Percentiles rank a stretch among this genome's conserved stretches.
Evolutionary conservation across 2,113 vertebrate genomes (phyloP).

Genomic region (Ptyas mucosa): DNA sequence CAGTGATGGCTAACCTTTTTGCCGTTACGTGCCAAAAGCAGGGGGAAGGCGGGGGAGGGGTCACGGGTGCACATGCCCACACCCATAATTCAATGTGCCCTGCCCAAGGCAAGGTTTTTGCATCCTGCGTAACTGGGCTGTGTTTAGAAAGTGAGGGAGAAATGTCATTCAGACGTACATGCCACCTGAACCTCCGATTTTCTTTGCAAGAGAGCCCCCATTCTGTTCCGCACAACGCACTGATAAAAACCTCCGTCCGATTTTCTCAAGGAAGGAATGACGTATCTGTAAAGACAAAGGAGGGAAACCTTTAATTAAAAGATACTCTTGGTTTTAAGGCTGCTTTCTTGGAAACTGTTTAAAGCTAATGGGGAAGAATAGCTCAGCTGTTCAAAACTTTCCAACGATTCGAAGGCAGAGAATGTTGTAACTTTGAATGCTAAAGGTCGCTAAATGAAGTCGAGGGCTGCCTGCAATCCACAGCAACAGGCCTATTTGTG

Average conservation of each 20-base stretch:
- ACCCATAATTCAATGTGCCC: too few species aligned
- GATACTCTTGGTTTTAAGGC: neutral
- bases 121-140: rapidly evolving
- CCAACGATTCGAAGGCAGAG: neutral
- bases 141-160: neutral
- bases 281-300: constrained; percentile 67
- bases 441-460: too few species aligned
- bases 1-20: too few species aligned
- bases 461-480: neutral
- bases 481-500: neutral
- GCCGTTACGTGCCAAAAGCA: too few species aligned
- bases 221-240: constrained; percentile 83
- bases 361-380: neutral
- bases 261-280: constrained; percentile 73
- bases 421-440: too few species aligned
- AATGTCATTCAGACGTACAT: constrained; percentile 73
- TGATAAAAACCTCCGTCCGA: constrained; percentile 81
- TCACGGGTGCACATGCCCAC: too few species aligned
- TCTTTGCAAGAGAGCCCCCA: constrained; percentile 82
- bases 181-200: constrained; percentile 83
- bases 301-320: constrained; percentile 21
- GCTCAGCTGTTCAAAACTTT: neutral
- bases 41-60: too few species aligned
- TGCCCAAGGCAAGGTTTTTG: neutral
- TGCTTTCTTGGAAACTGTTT: neutral